A percentile compares a stretch with the other conserved stretches of the same genome.
phyloP scores from a whole-genome alignment of 2,113 vertebrate genomes.

The Crotalus horridus region DNA sequence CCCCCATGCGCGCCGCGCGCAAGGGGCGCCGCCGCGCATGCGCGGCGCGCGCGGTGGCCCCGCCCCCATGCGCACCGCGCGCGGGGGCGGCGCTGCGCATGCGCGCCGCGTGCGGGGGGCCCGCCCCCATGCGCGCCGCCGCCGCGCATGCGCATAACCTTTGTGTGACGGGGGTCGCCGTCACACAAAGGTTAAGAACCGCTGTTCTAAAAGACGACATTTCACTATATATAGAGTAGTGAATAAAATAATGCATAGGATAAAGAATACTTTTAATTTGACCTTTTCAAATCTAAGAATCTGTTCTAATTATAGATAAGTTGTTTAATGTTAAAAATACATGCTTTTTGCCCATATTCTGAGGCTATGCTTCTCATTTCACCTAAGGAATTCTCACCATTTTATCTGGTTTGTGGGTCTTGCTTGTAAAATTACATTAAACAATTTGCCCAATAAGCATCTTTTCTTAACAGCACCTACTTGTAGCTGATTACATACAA shows the following conservation, averaged over 20 bases:
- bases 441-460: background rate
- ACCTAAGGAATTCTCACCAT: background rate
- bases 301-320: background rate
- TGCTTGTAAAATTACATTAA: background rate
- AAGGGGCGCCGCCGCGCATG: too few relatives aligned
- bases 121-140: too few relatives aligned
- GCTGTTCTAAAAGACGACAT: background rate
- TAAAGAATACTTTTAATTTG: background rate
- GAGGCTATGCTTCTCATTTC: background rate
- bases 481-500: background rate
- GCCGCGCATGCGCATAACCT: too few relatives aligned
- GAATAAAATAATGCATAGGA: background rate
- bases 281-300: background rate
- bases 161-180: too few relatives aligned
- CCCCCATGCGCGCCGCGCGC: too few relatives aligned
- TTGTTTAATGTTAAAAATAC: background rate
- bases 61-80: too few relatives aligned
- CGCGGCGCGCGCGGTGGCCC: too few relatives aligned
- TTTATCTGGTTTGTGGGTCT: background rate
- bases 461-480: background rate
- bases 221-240: background rate
- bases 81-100: too few relatives aligned
- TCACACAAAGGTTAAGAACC: too few relatives aligned
- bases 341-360: background rate
- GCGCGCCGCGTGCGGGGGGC: too few relatives aligned